phyloP scores from a whole-genome alignment of 2,888 invertebrate genomes.

The Eupithecia pulchellata region DNA sequence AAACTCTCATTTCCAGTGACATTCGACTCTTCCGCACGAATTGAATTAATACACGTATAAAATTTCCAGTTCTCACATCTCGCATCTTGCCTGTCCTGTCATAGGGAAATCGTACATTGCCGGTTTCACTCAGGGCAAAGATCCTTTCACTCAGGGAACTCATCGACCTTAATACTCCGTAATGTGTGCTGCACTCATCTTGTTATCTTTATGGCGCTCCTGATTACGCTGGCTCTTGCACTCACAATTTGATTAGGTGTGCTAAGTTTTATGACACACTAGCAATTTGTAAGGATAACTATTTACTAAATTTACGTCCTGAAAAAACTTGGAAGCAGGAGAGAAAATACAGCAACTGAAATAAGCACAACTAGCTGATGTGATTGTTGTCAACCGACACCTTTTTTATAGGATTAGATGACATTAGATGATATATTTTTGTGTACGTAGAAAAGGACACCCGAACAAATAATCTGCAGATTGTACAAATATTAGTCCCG shows the following conservation, averaged over 20 bases:
- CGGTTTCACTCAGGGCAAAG: conserved; percentile 33
- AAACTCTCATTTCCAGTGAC: background rate
- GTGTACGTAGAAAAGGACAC: too few relatives aligned
- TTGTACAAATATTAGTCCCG: too few relatives aligned
- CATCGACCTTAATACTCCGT: conserved; percentile 47
- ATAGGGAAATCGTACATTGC: conserved; percentile 41
- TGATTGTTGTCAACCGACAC: background rate
- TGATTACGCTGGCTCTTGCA: conserved; percentile 55
- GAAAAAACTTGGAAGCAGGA: background rate
- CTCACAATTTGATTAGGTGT: conserved; percentile 62
- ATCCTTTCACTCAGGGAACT: too few relatives aligned
- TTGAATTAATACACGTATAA: background rate
- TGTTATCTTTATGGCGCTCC: conserved; percentile 59
- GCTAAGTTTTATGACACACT: conserved; percentile 41
- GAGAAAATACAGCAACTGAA: background rate
- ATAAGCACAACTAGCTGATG: background rate
- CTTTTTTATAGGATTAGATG: too few relatives aligned
- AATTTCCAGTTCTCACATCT: background rate
- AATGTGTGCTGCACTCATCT: conserved; percentile 52
- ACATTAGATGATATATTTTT: too few relatives aligned
- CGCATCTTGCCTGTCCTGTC: conserved; percentile 16
- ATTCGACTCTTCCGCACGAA: background rate
- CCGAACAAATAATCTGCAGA: too few relatives aligned
- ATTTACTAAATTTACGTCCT: background rate
- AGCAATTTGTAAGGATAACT: conserved; percentile 6